A percentile compares a stretch with the other conserved stretches of the same genome.
phyloP scores from a whole-genome alignment of 2,797 vertebrate genomes.

The Gephyroberyx darwinii region DNA sequence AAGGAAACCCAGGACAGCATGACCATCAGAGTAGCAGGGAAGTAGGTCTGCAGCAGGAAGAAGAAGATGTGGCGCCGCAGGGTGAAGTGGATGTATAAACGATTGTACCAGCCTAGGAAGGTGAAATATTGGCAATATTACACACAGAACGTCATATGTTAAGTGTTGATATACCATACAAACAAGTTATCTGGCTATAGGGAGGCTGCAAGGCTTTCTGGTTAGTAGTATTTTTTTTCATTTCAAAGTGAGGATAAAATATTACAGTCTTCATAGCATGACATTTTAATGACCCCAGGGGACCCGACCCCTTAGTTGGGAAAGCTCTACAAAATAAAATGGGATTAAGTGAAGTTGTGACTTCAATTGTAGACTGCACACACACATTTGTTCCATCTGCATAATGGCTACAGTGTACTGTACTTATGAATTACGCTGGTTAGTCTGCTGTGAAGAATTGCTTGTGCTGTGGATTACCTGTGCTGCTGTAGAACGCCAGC shows the following conservation, averaged over 20 bases:
- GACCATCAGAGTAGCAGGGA: slow-evolving; percentile 95
- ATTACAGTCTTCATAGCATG: no score
- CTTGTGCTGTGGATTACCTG: slow-evolving; percentile 80
- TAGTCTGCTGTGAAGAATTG: neutral
- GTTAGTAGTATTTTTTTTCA: no score
- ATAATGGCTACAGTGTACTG: slow-evolving; percentile 30
- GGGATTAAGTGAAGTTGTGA: slow-evolving; percentile 35
- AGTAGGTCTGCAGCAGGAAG: slow-evolving; percentile 98
- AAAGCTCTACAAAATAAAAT: slow-evolving; percentile 40
- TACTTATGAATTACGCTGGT: neutral
- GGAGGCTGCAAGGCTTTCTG: no score
- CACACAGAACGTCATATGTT: slow-evolving; percentile 26
- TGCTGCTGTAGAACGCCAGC: slow-evolving; percentile 98
- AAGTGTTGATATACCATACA: slow-evolving; percentile 29
- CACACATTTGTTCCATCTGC: slow-evolving; percentile 11
- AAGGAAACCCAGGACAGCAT: slow-evolving; percentile 99
- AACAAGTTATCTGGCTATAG: slow-evolving; percentile 2
- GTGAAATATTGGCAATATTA: slow-evolving; percentile 32
- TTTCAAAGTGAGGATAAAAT: no score
- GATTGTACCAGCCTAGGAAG: slow-evolving; percentile 95
- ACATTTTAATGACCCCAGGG: no score
- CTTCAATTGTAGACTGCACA: slow-evolving; percentile 1
- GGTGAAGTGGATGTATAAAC: slow-evolving; percentile 97
- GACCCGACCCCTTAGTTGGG: neutral
- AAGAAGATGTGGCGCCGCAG: slow-evolving; percentile 96